Percentiles rank a stretch among this genome's conserved stretches.
These are phyloP conservation scores for Erithacus rubecula DNA, from an alignment of 2,797 vertebrate species.

Conservation along the genomic window DNA sequence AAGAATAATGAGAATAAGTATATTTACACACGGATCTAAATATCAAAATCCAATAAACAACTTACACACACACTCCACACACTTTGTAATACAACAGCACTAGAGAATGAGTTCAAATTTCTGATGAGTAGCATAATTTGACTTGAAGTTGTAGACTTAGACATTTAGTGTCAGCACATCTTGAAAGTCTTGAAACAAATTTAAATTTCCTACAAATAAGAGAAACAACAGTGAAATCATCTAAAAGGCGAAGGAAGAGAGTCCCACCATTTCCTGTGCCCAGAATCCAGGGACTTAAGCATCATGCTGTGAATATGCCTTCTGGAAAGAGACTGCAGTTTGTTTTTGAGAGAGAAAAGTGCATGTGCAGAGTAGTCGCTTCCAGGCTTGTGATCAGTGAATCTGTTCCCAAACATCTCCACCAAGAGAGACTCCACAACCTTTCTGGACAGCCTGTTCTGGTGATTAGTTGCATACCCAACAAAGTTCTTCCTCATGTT, in stretches of 20 bases:
- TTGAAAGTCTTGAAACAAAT: not conserved
- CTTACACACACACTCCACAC: fast-evolving
- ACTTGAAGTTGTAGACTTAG: not conserved
- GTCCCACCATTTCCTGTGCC: not conserved
- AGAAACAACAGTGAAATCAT: not conserved
- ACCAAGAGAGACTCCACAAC: not conserved
- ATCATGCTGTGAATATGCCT: not conserved
- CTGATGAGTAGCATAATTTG: not conserved
- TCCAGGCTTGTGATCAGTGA: not conserved
- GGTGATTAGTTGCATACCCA: too few species aligned
- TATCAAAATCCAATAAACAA: not conserved
- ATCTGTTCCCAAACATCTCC: not conserved
- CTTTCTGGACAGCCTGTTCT: not conserved
- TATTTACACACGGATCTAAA: not conserved
- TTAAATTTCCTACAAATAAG: not conserved
- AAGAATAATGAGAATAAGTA: not conserved
- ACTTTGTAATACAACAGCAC: not conserved
- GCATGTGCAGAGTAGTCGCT: not conserved
- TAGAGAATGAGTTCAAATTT: not conserved
- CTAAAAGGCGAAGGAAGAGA: not conserved
- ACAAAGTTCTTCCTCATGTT: not conserved
- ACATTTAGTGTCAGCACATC: not conserved
- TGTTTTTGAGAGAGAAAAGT: not conserved
- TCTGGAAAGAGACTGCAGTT: not conserved
- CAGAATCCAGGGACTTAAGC: not conserved